Evolutionary conservation across 1,140 invertebrate genomes (phyloP).

Genomic region (Bombus confusus): DNA sequence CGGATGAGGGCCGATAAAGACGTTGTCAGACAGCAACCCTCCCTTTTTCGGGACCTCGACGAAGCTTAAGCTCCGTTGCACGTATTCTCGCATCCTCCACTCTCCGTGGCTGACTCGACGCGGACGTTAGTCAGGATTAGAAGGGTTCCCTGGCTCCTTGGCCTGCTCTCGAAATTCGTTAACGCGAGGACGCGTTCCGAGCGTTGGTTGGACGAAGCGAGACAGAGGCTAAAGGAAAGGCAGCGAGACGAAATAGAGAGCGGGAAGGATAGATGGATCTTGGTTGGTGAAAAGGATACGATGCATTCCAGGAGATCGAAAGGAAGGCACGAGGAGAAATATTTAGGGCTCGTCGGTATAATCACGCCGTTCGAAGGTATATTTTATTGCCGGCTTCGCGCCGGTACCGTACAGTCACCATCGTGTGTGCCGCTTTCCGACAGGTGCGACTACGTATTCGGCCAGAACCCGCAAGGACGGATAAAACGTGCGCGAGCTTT

Average conservation of each 20-base stretch:
- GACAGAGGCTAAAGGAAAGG: background rate
- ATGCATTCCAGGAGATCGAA: slow-evolving; percentile 57
- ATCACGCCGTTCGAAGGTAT: slow-evolving; percentile 59
- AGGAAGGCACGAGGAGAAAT: slow-evolving; percentile 58
- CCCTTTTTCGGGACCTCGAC: slow-evolving; percentile 39
- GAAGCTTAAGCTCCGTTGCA: slow-evolving; percentile 40
- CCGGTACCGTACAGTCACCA: slow-evolving; percentile 35
- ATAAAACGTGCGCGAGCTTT: background rate
- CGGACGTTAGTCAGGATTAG: slow-evolving; percentile 71
- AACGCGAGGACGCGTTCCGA: slow-evolving; percentile 54
- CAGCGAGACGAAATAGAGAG: background rate
- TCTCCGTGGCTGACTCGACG: slow-evolving; percentile 16
- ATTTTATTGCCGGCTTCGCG: slow-evolving; percentile 54
- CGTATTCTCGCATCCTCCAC: slow-evolving; percentile 37
- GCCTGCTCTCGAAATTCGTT: slow-evolving; percentile 61
- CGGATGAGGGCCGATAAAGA: slow-evolving; percentile 53
- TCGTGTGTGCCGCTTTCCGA: background rate
- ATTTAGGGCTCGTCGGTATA: slow-evolving; percentile 61
- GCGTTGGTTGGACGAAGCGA: background rate
- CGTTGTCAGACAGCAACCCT: slow-evolving; percentile 32
- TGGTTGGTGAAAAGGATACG: slow-evolving; percentile 25
- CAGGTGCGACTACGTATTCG: slow-evolving; percentile 26
- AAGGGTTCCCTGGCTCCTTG: slow-evolving; percentile 51
- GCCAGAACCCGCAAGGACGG: background rate
- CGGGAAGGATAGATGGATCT: slow-evolving; percentile 4